These are phyloP conservation scores for Drosophila glabriapex DNA, from an alignment of 2,888 invertebrate genomes.

Conservation along the genomic window DNA sequence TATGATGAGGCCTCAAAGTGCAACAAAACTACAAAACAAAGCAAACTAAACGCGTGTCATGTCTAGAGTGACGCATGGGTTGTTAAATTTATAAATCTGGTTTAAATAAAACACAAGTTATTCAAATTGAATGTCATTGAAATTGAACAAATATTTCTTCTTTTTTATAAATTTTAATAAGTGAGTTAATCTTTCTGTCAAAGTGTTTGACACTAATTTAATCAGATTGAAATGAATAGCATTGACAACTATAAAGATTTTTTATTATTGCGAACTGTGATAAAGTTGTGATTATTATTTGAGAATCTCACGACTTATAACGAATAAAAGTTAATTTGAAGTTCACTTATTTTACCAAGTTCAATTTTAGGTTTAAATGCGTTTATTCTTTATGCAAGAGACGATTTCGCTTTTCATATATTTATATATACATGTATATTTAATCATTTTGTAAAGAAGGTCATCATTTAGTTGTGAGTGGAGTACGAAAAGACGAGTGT, in stretches of 20 bases:
- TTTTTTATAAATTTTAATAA: background rate
- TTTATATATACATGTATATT: slow-evolving; percentile 17
- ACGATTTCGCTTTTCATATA: slow-evolving; percentile 24
- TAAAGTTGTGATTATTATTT: background rate
- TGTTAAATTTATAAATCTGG: slow-evolving; percentile 9
- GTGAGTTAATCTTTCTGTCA: background rate
- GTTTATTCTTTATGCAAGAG: slow-evolving; percentile 31
- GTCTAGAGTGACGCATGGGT: slow-evolving; percentile 8
- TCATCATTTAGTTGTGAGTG: slow-evolving; percentile 50
- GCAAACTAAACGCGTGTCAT: slow-evolving; percentile 32
- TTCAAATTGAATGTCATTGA: slow-evolving; percentile 3
- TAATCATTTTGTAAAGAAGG: slow-evolving; percentile 57
- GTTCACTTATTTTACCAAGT: slow-evolving; percentile 7
- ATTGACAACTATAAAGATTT: background rate
- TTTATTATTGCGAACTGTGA: background rate
- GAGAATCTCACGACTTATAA: background rate
- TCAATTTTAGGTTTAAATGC: slow-evolving; percentile 64
- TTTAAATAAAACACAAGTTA: slow-evolving; percentile 3
- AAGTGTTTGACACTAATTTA: background rate
- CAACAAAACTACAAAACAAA: slow-evolving; percentile 18
- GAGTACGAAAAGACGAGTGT: slow-evolving; percentile 9
- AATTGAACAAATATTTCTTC: background rate
- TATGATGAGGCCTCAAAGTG: slow-evolving; percentile 36
- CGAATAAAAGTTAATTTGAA: background rate
- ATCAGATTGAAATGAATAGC: background rate